Conservation (phyloP, 2,797 vertebrate species). For the Falco cherrug region DNA sequence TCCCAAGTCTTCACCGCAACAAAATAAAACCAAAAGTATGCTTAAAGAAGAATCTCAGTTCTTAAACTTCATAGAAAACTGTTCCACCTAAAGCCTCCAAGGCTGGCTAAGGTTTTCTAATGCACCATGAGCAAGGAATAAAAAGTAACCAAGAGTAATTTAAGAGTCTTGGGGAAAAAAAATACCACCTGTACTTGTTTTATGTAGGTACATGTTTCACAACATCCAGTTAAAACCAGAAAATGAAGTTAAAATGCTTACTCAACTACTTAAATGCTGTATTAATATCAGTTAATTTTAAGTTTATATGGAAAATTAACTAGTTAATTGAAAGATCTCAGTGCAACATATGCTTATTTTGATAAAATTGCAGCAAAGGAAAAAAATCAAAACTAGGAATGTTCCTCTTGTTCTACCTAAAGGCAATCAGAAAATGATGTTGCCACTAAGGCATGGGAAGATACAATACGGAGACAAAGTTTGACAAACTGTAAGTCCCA, state of each 20-base stretch:
- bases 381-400: background rate
- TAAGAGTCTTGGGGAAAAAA: background rate
- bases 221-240: background rate
- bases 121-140: background rate
- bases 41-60: background rate
- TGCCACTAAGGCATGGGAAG: background rate
- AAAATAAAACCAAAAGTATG: background rate
- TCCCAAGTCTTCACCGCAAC: background rate
- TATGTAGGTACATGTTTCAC: background rate
- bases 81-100: background rate
- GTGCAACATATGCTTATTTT: background rate
- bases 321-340: background rate
- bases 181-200: constrained; percentile 26
- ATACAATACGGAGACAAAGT: background rate
- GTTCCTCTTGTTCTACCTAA: background rate
- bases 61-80: background rate
- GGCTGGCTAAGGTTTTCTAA: background rate
- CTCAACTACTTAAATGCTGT: background rate
- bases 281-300: background rate
- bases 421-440: background rate
- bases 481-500: background rate
- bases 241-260: background rate
- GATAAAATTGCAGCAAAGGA: background rate
- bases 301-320: background rate
- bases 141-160: constrained; percentile 2